These are phyloP conservation scores for Rhagonycha fulva DNA, from an alignment of 2,888 invertebrate genomes.

Conservation along the genomic window DNA sequence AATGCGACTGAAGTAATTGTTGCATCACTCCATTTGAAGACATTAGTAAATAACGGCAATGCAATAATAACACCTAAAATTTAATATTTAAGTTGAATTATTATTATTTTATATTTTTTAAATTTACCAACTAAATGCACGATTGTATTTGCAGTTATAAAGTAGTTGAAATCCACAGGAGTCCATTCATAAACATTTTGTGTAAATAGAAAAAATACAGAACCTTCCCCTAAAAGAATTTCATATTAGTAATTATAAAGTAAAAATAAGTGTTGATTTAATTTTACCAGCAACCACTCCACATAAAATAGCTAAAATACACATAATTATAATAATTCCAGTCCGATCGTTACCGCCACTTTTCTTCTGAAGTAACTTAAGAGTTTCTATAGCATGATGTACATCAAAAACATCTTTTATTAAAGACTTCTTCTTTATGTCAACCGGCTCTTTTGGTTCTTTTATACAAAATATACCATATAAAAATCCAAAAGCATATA, in stretches of 20 bases:
- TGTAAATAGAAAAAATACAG: slow-evolving; percentile 63
- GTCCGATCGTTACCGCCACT: slow-evolving; percentile 42
- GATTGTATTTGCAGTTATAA: slow-evolving; percentile 61
- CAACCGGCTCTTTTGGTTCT: slow-evolving; percentile 34
- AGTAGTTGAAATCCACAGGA: slow-evolving; percentile 62
- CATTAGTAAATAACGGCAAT: slow-evolving; percentile 45
- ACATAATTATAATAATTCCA: slow-evolving; percentile 42
- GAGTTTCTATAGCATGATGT: slow-evolving; percentile 40
- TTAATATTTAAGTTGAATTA: slow-evolving; percentile 8
- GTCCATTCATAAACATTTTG: slow-evolving; percentile 64
- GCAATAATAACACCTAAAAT: slow-evolving; percentile 27
- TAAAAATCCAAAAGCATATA: slow-evolving; percentile 44
- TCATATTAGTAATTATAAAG: background rate
- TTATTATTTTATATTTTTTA: background rate
- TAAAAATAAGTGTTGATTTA: background rate
- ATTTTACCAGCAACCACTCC: slow-evolving; percentile 42
- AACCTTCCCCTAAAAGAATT: slow-evolving; percentile 60
- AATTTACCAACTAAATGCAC: slow-evolving; percentile 60
- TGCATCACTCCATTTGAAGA: slow-evolving; percentile 50
- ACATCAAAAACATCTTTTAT: slow-evolving; percentile 45
- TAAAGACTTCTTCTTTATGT: slow-evolving; percentile 23
- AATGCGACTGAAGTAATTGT: slow-evolving; percentile 50
- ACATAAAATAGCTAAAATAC: slow-evolving; percentile 20
- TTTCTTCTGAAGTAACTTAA: slow-evolving; percentile 36
- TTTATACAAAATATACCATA: slow-evolving; percentile 49